A percentile compares a stretch with the other conserved stretches of the same genome.
These are phyloP conservation scores for Danio tinwini DNA, from an alignment of 2,797 vertebrate species.

Conservation along the genomic window DNA sequence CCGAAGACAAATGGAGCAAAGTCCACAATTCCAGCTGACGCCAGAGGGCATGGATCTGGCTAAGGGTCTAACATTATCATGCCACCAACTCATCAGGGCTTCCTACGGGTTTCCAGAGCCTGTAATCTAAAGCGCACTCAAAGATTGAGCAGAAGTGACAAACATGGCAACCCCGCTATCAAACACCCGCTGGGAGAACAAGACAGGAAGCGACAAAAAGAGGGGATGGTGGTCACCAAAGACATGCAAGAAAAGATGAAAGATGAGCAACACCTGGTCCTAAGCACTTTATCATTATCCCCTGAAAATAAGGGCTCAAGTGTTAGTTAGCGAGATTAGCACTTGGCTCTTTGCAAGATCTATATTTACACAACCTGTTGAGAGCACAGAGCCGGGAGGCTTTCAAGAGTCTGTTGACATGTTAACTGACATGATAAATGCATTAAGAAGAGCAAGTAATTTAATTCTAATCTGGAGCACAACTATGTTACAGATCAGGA, in stretches of 20 bases:
- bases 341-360: conserved; percentile 1
- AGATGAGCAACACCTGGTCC: conserved; percentile 41
- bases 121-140: conserved; percentile 43
- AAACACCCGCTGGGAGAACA: conserved; percentile 46
- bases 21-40: conserved; percentile 31
- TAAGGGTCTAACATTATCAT: conserved; percentile 52
- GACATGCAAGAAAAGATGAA: neutral
- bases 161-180: conserved; percentile 51
- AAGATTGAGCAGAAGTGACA: conserved; percentile 55
- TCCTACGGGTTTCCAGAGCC: conserved; percentile 25
- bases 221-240: conserved; percentile 4
- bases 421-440: conserved; percentile 7
- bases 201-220: conserved; percentile 1
- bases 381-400: neutral
- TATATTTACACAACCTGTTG: conserved; percentile 30
- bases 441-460: neutral
- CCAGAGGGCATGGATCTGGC: neutral
- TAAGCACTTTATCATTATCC: conserved; percentile 49
- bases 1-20: neutral
- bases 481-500: neutral
- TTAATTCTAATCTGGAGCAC: neutral
- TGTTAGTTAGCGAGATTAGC: neutral
- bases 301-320: conserved; percentile 7
- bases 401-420: neutral
- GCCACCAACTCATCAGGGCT: conserved; percentile 20